phyloP scores from a whole-genome alignment of 1,140 invertebrate species.

The Listronotus oregonensis region DNA sequence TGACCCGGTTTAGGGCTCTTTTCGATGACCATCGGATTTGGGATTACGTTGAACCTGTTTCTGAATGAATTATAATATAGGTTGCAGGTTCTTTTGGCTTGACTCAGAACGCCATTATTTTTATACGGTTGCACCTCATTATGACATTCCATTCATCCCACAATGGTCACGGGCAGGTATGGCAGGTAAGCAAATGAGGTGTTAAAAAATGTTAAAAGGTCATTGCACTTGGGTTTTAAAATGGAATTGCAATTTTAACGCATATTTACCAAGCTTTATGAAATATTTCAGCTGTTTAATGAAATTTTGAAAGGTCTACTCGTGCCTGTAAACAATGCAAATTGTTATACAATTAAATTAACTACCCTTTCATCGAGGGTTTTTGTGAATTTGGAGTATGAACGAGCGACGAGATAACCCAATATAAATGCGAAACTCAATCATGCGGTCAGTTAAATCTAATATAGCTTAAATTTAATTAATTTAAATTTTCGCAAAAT shows the following conservation, averaged over 20 bases:
- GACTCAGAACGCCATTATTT: conserved; percentile 16
- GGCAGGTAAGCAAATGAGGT: conserved; percentile 30
- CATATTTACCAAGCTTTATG: not conserved
- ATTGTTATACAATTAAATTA: no score
- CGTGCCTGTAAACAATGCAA: no score
- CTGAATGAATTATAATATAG: conserved; percentile 34
- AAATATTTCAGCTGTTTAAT: no score
- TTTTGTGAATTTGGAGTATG: no score
- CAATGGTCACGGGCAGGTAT: conserved; percentile 27
- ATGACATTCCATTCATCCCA: conserved; percentile 28
- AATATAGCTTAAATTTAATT: no score
- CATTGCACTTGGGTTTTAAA: conserved; percentile 1
- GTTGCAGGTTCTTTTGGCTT: conserved; percentile 21
- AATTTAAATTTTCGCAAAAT: no score
- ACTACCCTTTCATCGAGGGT: no score
- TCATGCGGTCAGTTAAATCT: no score
- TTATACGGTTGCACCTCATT: conserved; percentile 23
- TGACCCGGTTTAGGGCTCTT: conserved; percentile 26
- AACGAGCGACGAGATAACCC: no score
- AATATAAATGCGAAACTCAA: no score
- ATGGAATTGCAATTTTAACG: not conserved
- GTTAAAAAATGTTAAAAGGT: conserved; percentile 21
- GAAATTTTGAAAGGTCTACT: no score
- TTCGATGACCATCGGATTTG: conserved; percentile 20
- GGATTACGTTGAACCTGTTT: conserved; percentile 27